Evolutionary conservation across 1,140 invertebrate species (phyloP).

Genomic region (Drosophila albomicans): DNA sequence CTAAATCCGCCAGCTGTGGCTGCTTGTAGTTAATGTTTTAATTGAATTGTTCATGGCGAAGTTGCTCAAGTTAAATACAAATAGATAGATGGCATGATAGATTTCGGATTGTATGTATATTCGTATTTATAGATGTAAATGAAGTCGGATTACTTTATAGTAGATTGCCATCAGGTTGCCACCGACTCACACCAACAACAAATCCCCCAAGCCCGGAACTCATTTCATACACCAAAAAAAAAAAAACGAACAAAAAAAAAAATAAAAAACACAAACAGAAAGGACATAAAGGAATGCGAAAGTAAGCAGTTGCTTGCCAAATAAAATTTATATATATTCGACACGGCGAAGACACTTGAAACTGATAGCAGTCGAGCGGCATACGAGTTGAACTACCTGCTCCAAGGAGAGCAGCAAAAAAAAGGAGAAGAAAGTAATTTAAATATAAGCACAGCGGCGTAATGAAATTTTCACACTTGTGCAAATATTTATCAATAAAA

Average conservation of each 20-base stretch:
- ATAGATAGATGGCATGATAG: neutral
- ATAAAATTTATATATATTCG: constrained; percentile 58
- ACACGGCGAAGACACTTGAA: constrained; percentile 61
- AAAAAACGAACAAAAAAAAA: neutral
- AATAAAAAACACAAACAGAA: constrained; percentile 21
- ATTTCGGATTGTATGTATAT: neutral
- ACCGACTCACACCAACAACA: constrained; percentile 18
- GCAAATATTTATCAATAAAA: constrained; percentile 84
- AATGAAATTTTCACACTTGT: constrained; percentile 85
- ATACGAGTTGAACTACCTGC: constrained; percentile 26
- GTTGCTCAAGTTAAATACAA: neutral
- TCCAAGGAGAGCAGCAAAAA: constrained; percentile 13
- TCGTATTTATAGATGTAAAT: constrained; percentile 21
- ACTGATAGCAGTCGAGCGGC: constrained; percentile 37
- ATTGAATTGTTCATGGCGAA: constrained; percentile 10
- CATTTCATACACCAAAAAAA: constrained; percentile 20
- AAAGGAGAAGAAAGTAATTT: constrained; percentile 81
- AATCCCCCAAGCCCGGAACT: constrained; percentile 61
- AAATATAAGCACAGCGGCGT: constrained; percentile 83
- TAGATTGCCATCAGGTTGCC: constrained; percentile 37
- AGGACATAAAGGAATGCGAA: constrained; percentile 66
- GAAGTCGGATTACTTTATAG: constrained; percentile 24
- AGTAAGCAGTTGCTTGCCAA: constrained; percentile 65
- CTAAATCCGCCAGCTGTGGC: neutral
- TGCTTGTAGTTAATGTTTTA: constrained; percentile 15